phyloP scores from a whole-genome alignment of 2,113 vertebrate genomes.

The Notarius quadriscutis region DNA sequence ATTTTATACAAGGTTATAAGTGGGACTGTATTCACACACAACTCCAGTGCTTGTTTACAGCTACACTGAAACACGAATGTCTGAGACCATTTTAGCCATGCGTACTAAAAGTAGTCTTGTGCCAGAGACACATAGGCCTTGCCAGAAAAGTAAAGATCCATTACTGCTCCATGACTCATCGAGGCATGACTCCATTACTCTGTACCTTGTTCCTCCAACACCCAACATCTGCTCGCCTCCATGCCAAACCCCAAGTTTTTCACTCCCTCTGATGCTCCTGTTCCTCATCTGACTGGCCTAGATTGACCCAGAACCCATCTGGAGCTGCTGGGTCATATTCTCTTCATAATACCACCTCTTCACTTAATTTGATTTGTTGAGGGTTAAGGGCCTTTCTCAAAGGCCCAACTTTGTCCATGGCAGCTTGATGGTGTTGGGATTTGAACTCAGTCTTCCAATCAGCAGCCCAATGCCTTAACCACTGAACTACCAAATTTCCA shows the following conservation, averaged over 20 bases:
- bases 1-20: background rate
- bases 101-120: constrained; percentile 33
- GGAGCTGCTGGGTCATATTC: constrained; percentile 1
- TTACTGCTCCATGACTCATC: constrained; percentile 64
- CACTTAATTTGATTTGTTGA: background rate
- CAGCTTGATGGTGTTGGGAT: background rate
- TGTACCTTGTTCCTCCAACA: constrained; percentile 59
- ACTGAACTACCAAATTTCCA: background rate
- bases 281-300: background rate
- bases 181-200: constrained; percentile 63
- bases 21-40: constrained; percentile 4
- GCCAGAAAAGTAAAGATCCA: constrained; percentile 54
- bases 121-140: constrained; percentile 28
- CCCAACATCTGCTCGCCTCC: constrained; percentile 59
- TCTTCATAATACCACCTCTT: background rate
- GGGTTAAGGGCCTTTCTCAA: background rate
- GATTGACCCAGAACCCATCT: constrained; percentile 25
- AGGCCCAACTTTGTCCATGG: background rate
- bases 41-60: background rate
- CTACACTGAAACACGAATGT: constrained; percentile 1
- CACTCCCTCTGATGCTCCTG: background rate
- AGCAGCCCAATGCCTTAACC: background rate
- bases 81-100: constrained; percentile 5
- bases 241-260: constrained; percentile 23
- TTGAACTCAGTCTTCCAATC: background rate